These are phyloP conservation scores for Tenodera sinensis DNA, from an alignment of 2,888 invertebrate genomes.

Conservation along the genomic window DNA sequence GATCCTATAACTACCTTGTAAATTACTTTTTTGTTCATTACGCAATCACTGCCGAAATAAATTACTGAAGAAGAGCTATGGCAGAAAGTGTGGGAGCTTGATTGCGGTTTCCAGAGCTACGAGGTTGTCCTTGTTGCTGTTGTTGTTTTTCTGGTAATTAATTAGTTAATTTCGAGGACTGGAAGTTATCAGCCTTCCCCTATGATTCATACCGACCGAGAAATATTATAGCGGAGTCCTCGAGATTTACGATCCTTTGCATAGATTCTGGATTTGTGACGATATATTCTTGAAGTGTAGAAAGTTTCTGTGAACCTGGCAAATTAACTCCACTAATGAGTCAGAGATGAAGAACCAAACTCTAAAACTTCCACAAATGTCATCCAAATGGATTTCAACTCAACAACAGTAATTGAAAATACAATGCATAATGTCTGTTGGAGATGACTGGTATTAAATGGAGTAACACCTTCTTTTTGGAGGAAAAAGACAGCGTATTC, in stretches of 20 bases:
- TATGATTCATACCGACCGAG: neutral
- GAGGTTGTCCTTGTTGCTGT: neutral
- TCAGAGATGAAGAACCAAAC: neutral
- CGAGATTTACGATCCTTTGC: neutral
- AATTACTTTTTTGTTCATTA: conserved; percentile 24
- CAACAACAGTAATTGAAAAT: neutral
- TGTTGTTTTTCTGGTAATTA: neutral
- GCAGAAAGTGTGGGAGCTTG: neutral
- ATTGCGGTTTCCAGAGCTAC: neutral
- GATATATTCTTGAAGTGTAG: neutral
- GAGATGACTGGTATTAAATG: too few relatives aligned
- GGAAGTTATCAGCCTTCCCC: neutral
- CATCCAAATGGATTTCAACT: neutral
- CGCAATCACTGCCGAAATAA: conserved; percentile 8
- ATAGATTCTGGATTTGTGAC: neutral
- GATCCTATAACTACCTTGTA: conserved; percentile 24
- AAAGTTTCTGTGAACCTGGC: neutral
- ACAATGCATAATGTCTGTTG: too few relatives aligned
- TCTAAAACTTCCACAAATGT: neutral
- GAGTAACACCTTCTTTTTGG: too few relatives aligned
- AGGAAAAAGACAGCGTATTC: too few relatives aligned
- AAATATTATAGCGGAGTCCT: neutral
- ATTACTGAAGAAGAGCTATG: neutral
- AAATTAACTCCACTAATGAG: neutral
- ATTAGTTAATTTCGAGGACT: conserved; percentile 11